These are phyloP conservation scores for Brachyhypopomus occidentalis DNA, from an alignment of 2,113 vertebrate species.

Conservation along the genomic window DNA sequence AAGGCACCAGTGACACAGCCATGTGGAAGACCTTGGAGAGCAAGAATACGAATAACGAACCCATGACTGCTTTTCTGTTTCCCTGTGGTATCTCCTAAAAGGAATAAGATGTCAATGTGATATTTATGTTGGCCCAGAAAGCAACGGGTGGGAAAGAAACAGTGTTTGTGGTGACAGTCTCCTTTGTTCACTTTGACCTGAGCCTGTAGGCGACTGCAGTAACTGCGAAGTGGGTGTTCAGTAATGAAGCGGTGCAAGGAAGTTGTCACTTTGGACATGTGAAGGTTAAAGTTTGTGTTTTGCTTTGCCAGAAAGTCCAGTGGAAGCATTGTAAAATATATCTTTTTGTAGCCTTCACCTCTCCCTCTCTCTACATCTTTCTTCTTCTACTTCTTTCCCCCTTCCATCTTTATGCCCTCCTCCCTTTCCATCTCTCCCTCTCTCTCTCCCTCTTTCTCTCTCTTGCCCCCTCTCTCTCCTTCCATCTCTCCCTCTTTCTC, in stretches of 20 bases:
- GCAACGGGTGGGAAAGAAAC: neutral
- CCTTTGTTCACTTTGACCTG: neutral
- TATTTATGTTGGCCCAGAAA: neutral
- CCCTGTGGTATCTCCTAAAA: neutral
- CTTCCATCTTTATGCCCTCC: slow-evolving; percentile 23
- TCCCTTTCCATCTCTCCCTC: slow-evolving; percentile 42
- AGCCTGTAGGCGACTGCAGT: neutral
- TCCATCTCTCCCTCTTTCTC: slow-evolving; percentile 20
- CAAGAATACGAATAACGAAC: neutral
- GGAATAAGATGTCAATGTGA: neutral
- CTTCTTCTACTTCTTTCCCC: slow-evolving; percentile 2
- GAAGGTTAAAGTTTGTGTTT: neutral
- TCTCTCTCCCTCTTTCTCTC: neutral
- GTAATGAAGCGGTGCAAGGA: neutral
- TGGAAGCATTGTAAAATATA: neutral
- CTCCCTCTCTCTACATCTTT: neutral
- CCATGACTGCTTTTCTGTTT: neutral
- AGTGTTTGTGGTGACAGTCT: neutral
- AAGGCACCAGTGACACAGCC: neutral
- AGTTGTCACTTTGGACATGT: neutral
- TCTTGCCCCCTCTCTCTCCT: slow-evolving; percentile 21
- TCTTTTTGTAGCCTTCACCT: neutral
- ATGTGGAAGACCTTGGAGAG: neutral
- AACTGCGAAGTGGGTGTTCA: neutral
- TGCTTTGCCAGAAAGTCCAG: neutral